Evolutionary conservation across 2,888 invertebrate genomes (phyloP).

Genomic region (Phragmatobia fuliginosa): DNA sequence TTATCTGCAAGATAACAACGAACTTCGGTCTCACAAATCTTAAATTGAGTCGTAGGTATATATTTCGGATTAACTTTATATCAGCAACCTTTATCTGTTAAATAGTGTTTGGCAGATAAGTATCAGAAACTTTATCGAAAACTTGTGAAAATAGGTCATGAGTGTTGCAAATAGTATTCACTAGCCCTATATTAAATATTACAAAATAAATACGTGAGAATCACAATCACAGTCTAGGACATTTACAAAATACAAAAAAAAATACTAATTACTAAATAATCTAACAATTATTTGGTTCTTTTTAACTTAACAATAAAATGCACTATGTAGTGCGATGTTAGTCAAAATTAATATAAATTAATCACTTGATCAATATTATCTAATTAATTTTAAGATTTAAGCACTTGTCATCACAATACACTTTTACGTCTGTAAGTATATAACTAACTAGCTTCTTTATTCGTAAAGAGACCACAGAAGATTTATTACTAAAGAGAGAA

Average conservation of each 20-base stretch:
- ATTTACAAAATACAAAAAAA: not conserved
- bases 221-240: slow-evolving; percentile 27
- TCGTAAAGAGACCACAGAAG: not conserved
- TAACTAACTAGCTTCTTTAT: not conserved
- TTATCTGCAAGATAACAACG: no score
- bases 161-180: not conserved
- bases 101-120: no score
- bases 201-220: slow-evolving; percentile 23
- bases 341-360: no score
- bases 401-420: no score
- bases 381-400: not conserved
- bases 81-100: no score
- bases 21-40: no score
- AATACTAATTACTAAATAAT: not conserved
- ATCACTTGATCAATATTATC: not conserved
- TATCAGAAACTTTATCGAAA: no score
- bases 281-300: slow-evolving; percentile 20
- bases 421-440: not conserved
- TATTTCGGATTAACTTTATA: no score
- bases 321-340: not conserved
- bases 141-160: no score
- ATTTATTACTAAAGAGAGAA: not conserved
- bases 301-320: slow-evolving; percentile 4
- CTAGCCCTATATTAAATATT: not conserved
- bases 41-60: no score